Percentiles rank a stretch among this genome's conserved stretches.
Evolutionary conservation across 2,888 invertebrate genomes (phyloP).

Genomic region (Coleophora flavipennella): DNA sequence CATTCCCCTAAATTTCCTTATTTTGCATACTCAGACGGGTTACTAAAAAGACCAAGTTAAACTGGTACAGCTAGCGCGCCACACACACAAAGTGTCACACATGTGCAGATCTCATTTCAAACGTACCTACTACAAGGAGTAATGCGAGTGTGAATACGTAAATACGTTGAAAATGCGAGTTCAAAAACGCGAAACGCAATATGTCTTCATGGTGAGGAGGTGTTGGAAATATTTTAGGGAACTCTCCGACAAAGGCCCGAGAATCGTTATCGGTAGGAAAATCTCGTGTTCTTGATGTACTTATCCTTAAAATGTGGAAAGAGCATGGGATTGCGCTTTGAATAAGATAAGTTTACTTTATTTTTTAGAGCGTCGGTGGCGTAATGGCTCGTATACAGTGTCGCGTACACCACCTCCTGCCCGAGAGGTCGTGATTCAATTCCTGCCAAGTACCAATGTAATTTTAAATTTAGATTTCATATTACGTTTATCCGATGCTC

Average conservation of each 20-base stretch:
- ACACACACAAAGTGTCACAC: slow-evolving; percentile 47
- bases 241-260: slow-evolving; percentile 53
- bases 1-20: slow-evolving; percentile 36
- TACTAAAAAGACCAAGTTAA: slow-evolving; percentile 33
- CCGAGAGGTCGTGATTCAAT: no score
- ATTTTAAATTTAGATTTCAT: no score
- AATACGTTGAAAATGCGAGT: slow-evolving; percentile 69
- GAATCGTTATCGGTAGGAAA: slow-evolving; percentile 47
- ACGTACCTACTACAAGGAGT: slow-evolving; percentile 60
- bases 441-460: no score
- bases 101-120: slow-evolving; percentile 58
- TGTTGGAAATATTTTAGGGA: slow-evolving; percentile 60
- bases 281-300: slow-evolving; percentile 44
- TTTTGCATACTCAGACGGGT: slow-evolving; percentile 42
- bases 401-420: no score
- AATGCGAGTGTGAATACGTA: slow-evolving; percentile 72
- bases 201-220: slow-evolving; percentile 64
- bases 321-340: background rate
- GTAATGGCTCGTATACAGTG: no score
- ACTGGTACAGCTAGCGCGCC: slow-evolving; percentile 50
- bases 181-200: slow-evolving; percentile 72
- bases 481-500: no score
- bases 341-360: background rate
- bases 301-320: slow-evolving; percentile 29
- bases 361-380: no score